Base-by-base conservation (phyloP, 2,113 vertebrate species). In the Gopherus flavomarginatus region DNA sequence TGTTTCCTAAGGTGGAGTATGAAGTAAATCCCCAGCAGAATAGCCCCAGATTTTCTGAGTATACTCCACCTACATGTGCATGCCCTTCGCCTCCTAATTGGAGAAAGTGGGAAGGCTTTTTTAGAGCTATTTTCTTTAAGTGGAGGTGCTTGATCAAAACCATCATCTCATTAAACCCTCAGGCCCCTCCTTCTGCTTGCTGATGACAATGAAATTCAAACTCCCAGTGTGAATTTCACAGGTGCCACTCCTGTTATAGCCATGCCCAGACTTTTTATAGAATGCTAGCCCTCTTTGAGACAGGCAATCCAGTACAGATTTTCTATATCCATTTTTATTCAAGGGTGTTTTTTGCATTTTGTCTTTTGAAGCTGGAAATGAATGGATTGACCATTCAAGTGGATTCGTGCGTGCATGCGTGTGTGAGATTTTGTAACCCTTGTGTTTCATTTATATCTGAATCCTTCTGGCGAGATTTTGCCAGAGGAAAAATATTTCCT, bases 1-100 rank as follows among this genome's bases (percentile, higher is more conserved):
- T 89, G 87, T 57, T 38, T 94, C 47, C 31, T 35, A 84, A 82
- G 81, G 5, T 9, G 31, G 62, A 69, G 31, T n/a, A n/a, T 80
- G 80, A 0, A 35, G 50, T 81, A 88, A 92, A 83, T 88, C 81
- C 56, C 69, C n/a, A 14, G 52, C 50, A 92, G 62, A 89, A 47
- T 0, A 8, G 10, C 8, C 44, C 85, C 2, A 17, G 44, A 16
- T 78, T 27, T 89, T 72, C 35, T 87, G 62, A 81, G 13, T 29
- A 10, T 11, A 42, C 2, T 24, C 14, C 5, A 24, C 53, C 1
- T 22, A 62, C 7, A 12, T 1, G 0, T 69, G 38, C 62, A 19
- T n/a, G 88, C 59, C 49, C 49, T 93, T 81, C 22, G 12, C 3
- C 5, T 77, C 31, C 13, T 13, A 65, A 6, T 52, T 88, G 53